Percentiles rank a stretch among this genome's conserved stretches.
These are phyloP conservation scores for Struthio camelus DNA, from an alignment of 2,113 vertebrate genomes.

Conservation along the genomic window DNA sequence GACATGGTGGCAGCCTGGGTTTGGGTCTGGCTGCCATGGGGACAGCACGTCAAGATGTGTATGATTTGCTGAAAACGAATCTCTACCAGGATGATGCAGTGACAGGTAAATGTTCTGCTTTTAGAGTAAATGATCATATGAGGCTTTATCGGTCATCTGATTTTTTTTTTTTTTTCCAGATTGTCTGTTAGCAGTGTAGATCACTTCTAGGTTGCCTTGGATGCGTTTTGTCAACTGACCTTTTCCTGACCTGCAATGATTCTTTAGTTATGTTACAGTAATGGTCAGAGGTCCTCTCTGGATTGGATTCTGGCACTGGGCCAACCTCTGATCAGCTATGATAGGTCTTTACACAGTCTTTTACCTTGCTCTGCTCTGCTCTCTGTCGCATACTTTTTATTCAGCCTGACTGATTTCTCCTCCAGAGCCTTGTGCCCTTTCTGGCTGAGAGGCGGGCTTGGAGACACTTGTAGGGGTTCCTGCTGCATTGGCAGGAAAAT, in stretches of 20 bases:
- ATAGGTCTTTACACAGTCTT: not conserved
- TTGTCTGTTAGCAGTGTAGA: not conserved
- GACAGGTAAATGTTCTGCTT: slow-evolving; percentile 82
- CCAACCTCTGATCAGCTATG: not conserved
- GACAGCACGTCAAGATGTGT: slow-evolving; percentile 96
- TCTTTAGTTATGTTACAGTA: not conserved
- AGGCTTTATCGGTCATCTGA: not conserved
- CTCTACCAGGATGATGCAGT: slow-evolving; percentile 98
- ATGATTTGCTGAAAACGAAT: slow-evolving; percentile 97
- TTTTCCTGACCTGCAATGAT: not conserved
- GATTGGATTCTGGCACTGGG: not conserved
- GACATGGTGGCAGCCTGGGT: slow-evolving; percentile 94
- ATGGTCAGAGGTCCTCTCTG: not conserved
- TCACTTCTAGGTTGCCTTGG: not conserved
- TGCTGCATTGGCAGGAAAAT: not conserved
- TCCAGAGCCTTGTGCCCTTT: not conserved
- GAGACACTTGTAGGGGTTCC: not conserved
- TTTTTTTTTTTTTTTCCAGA: rapidly evolving
- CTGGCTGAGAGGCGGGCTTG: not conserved
- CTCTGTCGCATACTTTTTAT: not conserved
- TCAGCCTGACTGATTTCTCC: not conserved
- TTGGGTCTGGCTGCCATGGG: slow-evolving; percentile 96
- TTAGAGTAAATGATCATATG: slow-evolving; percentile 29
- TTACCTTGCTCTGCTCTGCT: not conserved
- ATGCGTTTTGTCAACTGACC: not conserved